phyloP scores from a whole-genome alignment of 2,888 invertebrate genomes.

The Stratiomys singularior region DNA sequence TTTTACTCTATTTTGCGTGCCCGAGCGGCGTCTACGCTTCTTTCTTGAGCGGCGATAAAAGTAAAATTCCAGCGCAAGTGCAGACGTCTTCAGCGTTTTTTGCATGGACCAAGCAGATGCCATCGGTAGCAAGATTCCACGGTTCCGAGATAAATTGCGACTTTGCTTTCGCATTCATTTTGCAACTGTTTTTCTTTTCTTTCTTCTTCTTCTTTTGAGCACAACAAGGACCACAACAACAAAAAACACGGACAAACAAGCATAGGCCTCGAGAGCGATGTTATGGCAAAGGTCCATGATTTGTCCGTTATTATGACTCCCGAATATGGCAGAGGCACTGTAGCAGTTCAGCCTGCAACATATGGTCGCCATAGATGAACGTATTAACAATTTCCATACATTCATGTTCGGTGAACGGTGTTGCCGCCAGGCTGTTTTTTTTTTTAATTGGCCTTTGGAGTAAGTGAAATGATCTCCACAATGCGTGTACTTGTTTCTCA shows the following conservation, averaged over 20 bases:
- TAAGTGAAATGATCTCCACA: too few species aligned
- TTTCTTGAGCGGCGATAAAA: slow-evolving; percentile 27
- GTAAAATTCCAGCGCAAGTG: slow-evolving; percentile 25
- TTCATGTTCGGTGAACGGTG: too few species aligned
- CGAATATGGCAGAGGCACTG: slow-evolving; percentile 5
- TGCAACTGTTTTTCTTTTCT: too few species aligned
- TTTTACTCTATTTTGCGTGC: background rate
- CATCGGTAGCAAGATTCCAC: background rate
- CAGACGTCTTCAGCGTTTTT: background rate
- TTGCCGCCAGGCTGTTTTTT: too few species aligned
- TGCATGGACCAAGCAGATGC: background rate
- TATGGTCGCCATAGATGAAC: slow-evolving; percentile 15
- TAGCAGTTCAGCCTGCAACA: background rate
- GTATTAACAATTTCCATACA: too few species aligned
- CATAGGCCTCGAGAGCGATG: background rate
- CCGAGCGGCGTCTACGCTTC: too few species aligned
- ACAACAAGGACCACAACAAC: background rate
- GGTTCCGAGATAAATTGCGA: slow-evolving; percentile 2
- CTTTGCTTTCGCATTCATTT: slow-evolving; percentile 36
- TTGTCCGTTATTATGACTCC: background rate
- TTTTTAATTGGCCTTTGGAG: too few species aligned
- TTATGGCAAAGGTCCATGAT: background rate
- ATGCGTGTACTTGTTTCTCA: too few species aligned
- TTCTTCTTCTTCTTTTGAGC: too few species aligned
- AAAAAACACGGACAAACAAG: background rate